Percentiles rank a stretch among this genome's conserved stretches.
Conservation (phyloP, 2,888 invertebrate genomes). For the Metalampra italica region DNA sequence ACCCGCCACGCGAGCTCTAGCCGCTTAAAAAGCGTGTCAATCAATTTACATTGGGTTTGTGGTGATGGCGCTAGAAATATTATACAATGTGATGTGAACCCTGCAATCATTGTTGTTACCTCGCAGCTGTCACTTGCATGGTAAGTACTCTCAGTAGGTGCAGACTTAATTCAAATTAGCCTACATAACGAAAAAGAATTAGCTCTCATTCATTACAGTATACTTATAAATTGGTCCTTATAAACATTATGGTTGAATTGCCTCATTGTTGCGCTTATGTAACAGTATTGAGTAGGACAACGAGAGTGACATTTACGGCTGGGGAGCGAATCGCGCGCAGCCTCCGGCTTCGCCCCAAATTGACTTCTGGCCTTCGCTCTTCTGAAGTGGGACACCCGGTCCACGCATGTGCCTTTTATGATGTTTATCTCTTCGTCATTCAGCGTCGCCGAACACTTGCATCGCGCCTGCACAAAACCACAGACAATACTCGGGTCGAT, state of each 20-base stretch:
- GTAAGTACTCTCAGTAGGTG: too few relatives aligned
- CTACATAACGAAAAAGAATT: too few relatives aligned
- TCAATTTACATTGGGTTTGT: conserved; percentile 56
- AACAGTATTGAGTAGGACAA: conserved; percentile 45
- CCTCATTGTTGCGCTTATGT: conserved; percentile 35
- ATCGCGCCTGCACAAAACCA: conserved; percentile 13
- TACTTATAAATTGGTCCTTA: too few relatives aligned
- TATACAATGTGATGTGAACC: neutral
- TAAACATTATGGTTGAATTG: conserved; percentile 4
- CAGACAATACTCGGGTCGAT: too few relatives aligned
- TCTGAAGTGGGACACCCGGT: conserved; percentile 49
- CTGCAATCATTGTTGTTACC: too few relatives aligned
- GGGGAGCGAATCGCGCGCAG: conserved; percentile 44
- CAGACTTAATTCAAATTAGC: too few relatives aligned
- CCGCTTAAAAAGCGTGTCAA: conserved; percentile 64
- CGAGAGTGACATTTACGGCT: conserved; percentile 59
- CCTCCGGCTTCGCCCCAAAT: conserved; percentile 55
- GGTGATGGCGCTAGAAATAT: conserved; percentile 39
- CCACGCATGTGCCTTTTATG: conserved; percentile 34
- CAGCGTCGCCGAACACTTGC: conserved; percentile 28
- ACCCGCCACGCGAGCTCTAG: conserved; percentile 52
- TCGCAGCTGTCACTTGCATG: too few relatives aligned
- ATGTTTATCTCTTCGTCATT: conserved; percentile 13
- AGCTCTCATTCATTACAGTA: neutral
- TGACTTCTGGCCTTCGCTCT: conserved; percentile 58